A percentile compares a stretch with the other conserved stretches of the same genome.
Conservation (phyloP, 2,888 invertebrate genomes). For the Cheilosia urbana region DNA sequence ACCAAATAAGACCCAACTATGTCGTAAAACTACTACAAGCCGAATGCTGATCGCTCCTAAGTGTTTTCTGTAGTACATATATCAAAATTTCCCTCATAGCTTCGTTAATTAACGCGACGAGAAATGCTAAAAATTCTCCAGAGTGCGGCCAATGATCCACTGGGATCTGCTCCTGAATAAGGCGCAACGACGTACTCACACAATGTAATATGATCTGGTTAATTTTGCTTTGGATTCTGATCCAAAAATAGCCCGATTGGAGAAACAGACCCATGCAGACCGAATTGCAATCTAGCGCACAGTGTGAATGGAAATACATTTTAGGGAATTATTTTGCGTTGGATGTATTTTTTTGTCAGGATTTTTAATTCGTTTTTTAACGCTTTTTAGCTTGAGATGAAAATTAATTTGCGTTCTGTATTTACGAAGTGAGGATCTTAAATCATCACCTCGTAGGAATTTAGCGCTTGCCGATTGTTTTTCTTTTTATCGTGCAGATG, state of each 20-base stretch:
- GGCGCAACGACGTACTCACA: constrained; percentile 82
- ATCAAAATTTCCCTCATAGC: constrained; percentile 36
- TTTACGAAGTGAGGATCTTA: constrained; percentile 13
- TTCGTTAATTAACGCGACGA: neutral
- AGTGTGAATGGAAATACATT: constrained; percentile 9
- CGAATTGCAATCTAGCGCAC: constrained; percentile 29
- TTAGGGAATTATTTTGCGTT: neutral
- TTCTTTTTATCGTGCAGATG: neutral
- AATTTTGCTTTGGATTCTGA: constrained; percentile 57
- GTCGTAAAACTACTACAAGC: neutral
- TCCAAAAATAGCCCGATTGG: constrained; percentile 68
- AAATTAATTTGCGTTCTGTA: constrained; percentile 4
- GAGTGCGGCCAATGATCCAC: neutral
- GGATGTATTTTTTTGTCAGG: neutral
- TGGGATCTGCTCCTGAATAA: constrained; percentile 86
- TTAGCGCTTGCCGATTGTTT: neutral
- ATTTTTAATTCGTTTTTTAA: neutral
- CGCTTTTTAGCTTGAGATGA: neutral
- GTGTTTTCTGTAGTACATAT: neutral
- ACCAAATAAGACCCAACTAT: constrained; percentile 17
- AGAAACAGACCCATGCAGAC: constrained; percentile 63
- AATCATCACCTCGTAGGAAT: neutral
- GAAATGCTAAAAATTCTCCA: constrained; percentile 75
- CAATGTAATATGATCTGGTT: constrained; percentile 86
- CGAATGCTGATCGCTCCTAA: neutral